Conservation (phyloP, 2,113 vertebrate genomes). For the Probosciger aterrimus region DNA sequence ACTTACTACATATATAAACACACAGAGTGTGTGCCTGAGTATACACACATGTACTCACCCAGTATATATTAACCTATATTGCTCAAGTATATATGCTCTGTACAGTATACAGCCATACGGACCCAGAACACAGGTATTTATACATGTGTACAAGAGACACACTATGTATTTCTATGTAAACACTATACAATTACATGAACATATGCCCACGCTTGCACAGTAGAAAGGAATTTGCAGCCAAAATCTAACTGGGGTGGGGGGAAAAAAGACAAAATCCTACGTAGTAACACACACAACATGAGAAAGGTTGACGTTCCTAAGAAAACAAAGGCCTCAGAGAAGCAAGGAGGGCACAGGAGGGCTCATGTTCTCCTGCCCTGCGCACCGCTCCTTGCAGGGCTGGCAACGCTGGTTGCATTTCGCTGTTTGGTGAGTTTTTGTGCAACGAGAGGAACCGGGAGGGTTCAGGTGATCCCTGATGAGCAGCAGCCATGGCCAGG, state of each 20-base stretch:
- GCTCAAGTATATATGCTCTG: slow-evolving; percentile 62
- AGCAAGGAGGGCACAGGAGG: background rate
- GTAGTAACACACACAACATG: background rate
- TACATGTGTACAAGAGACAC: slow-evolving; percentile 15
- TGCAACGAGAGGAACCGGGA: accelerated
- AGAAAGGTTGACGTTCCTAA: background rate
- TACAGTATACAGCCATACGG: slow-evolving; percentile 37
- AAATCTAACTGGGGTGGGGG: background rate
- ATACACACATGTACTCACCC: background rate
- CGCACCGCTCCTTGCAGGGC: background rate
- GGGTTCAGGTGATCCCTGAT: background rate
- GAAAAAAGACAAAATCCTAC: background rate
- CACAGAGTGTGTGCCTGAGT: background rate
- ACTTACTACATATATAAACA: background rate
- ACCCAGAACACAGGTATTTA: slow-evolving; percentile 43
- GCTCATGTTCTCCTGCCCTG: background rate
- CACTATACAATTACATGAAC: background rate
- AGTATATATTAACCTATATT: slow-evolving; percentile 56
- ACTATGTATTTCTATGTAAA: background rate
- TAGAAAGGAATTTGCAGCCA: background rate
- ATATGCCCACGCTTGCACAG: background rate
- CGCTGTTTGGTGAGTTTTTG: background rate
- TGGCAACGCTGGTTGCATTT: background rate
- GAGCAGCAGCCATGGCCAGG: background rate
- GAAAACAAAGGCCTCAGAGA: background rate